A percentile compares a stretch with the other conserved stretches of the same genome.
Evolutionary conservation across 2,113 vertebrate genomes (phyloP).

Genomic region (Etheostoma spectabile): DNA sequence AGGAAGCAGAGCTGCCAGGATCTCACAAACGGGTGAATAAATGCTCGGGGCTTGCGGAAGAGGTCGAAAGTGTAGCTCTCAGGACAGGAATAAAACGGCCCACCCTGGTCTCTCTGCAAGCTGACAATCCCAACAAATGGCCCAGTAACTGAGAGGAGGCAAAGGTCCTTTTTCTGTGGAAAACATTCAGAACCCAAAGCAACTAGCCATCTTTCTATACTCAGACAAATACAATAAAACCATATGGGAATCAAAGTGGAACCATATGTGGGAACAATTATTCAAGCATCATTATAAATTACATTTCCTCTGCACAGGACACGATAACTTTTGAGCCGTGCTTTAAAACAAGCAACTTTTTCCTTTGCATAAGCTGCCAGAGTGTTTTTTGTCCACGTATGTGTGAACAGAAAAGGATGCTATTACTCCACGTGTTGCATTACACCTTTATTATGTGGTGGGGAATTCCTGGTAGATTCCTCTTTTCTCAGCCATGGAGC

Average conservation of each 20-base stretch:
- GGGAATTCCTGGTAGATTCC: slow-evolving; percentile 51
- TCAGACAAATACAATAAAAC: slow-evolving; percentile 66
- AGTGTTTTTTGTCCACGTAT: background rate
- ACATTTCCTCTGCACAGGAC: slow-evolving; percentile 53
- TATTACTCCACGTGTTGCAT: slow-evolving; percentile 59
- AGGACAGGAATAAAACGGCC: slow-evolving; percentile 56
- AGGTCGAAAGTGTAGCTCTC: slow-evolving; percentile 41
- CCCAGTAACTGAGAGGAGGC: slow-evolving; percentile 47
- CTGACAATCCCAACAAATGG: slow-evolving; percentile 53
- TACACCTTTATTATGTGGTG: slow-evolving; percentile 60
- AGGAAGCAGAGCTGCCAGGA: slow-evolving; percentile 62
- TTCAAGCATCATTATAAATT: slow-evolving; percentile 66
- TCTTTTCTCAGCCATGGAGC: slow-evolving; percentile 32
- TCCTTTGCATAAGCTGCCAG: slow-evolving; percentile 36
- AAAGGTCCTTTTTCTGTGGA: slow-evolving; percentile 57
- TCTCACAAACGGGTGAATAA: slow-evolving; percentile 58
- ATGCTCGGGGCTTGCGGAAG: slow-evolving; percentile 62
- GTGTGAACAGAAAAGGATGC: slow-evolving; percentile 42
- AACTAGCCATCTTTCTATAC: slow-evolving; percentile 37
- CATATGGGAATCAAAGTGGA: slow-evolving; percentile 67
- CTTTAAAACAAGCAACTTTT: slow-evolving; percentile 47
- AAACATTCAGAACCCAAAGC: slow-evolving; percentile 45
- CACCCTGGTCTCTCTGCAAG: slow-evolving; percentile 36
- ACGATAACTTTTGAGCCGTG: slow-evolving; percentile 52
- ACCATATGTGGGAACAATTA: slow-evolving; percentile 68